Evolutionary conservation across 2,888 invertebrate genomes (phyloP), one percentile per base, ranked within the genome.

Genomic region (Dryadula phaetusa): DNA sequence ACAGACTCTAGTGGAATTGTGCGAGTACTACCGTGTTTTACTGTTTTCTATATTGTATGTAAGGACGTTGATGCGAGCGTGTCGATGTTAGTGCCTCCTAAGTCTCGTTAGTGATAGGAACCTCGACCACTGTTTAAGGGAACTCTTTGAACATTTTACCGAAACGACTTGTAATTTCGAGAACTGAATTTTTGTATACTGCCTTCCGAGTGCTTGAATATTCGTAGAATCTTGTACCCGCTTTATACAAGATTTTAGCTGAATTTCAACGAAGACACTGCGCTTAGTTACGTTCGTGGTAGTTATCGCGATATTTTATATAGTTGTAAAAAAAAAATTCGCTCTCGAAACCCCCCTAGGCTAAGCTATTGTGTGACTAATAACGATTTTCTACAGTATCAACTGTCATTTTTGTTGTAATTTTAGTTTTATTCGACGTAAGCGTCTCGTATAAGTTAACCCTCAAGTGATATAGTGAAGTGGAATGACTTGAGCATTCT

Each of bases 1-100:
- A 82, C 80, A 86, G 87, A 89, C 88, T 85, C 82, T 90, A 90
- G 92, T 90, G 92, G 89, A 91, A 91, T 90, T 90, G 91, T 92
- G 90, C 85, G 86, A 82, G 82, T 86, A 82, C 78, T 82, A 82
- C 83, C 82, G 83, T 85, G 83, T 87, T 86, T 86, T 83, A 84
- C 85, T 84, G 86, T 90, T 88, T 89, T 88, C 88, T 88, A 90
- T 90, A 87, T 85, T 85, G 85, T 88, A 85, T 76, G 82, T 82
- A 80, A 82, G 81, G 79, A 85, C 83, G 83, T 82, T 79, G 77
- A 75, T 71, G 75, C 80, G 81, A 82, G 80, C 80, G 83, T 83
- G 84, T 87, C 82, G 88, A 84, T 87, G 86, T 88, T 88, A 90
- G 90, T 90, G 92, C 92, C 92, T 91, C 82, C 83, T 83, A 83